A percentile compares a stretch with the other conserved stretches of the same genome.
Evolutionary conservation across 2,888 invertebrate genomes (phyloP).

Genomic region (Stenchaetothrips biformis): DNA sequence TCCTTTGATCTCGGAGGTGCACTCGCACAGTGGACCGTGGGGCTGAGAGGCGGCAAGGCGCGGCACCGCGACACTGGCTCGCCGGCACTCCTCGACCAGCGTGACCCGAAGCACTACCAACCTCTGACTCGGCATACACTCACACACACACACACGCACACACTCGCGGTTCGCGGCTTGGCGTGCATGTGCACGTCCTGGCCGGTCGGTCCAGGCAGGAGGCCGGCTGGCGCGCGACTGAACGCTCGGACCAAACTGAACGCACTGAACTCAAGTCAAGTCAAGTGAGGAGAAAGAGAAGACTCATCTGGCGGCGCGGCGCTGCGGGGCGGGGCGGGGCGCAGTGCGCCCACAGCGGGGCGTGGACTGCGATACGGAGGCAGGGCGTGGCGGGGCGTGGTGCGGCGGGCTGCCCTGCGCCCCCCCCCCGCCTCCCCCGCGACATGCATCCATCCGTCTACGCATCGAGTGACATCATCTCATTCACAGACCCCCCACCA

Average conservation of each 20-base stretch:
- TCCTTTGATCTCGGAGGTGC: too few relatives aligned
- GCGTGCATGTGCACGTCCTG: not conserved
- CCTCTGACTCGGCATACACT: not conserved
- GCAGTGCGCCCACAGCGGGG: not conserved
- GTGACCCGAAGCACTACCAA: not conserved
- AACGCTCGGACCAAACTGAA: not conserved
- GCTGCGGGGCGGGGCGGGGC: not conserved
- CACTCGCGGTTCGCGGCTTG: not conserved
- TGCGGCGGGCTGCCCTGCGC: not conserved
- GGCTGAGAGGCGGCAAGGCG: too few relatives aligned
- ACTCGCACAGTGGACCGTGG: too few relatives aligned
- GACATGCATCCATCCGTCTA: not conserved
- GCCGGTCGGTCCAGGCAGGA: conserved; percentile 7
- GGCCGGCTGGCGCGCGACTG: conserved; percentile 21
- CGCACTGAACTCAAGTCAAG: not conserved
- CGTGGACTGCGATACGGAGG: not conserved
- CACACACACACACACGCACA: not conserved
- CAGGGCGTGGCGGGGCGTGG: not conserved
- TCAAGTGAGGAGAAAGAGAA: not conserved
- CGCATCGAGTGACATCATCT: conserved; percentile 8
- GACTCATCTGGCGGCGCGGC: not conserved
- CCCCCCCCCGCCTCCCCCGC: not conserved
- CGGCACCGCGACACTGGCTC: too few relatives aligned
- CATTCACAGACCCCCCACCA: not conserved
- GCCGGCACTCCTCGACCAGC: too few relatives aligned